Percentiles rank a stretch among this genome's conserved stretches.
These are phyloP conservation scores for Ligdia adustata DNA, from an alignment of 2,888 invertebrate genomes.

Conservation along the genomic window DNA sequence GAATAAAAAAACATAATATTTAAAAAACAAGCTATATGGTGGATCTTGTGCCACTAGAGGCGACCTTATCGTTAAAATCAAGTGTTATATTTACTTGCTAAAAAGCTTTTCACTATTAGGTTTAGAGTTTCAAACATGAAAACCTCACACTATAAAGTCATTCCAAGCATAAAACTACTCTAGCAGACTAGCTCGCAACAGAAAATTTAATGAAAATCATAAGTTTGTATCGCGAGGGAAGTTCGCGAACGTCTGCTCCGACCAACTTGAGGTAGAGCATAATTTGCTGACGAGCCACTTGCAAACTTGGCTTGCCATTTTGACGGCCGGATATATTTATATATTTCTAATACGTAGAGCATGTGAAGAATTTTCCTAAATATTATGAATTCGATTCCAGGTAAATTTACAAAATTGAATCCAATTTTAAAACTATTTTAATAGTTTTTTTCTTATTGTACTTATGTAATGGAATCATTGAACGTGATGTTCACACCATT, in stretches of 20 bases:
- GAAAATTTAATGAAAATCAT: conserved; percentile 71
- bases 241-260: conserved; percentile 58
- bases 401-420: too few relatives aligned
- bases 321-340: conserved; percentile 3
- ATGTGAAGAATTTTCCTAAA: not conserved
- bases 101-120: not conserved
- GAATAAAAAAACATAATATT: too few relatives aligned
- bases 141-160: not conserved
- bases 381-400: too few relatives aligned
- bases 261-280: conserved; percentile 61
- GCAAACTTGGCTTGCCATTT: conserved; percentile 46
- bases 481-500: too few relatives aligned
- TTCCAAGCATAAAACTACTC: conserved; percentile 27
- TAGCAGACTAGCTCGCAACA: conserved; percentile 27
- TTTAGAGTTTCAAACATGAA: not conserved
- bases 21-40: too few relatives aligned
- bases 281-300: conserved; percentile 75
- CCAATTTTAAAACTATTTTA: too few relatives aligned
- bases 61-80: too few relatives aligned
- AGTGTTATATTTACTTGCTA: not conserved
- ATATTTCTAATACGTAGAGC: conserved; percentile 1
- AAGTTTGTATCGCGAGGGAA: conserved; percentile 65
- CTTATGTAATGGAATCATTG: too few relatives aligned
- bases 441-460: too few relatives aligned
- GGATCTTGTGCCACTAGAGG: too few relatives aligned